Conservation (phyloP, 2,113 vertebrate genomes). For the Cromileptes altivelis region DNA sequence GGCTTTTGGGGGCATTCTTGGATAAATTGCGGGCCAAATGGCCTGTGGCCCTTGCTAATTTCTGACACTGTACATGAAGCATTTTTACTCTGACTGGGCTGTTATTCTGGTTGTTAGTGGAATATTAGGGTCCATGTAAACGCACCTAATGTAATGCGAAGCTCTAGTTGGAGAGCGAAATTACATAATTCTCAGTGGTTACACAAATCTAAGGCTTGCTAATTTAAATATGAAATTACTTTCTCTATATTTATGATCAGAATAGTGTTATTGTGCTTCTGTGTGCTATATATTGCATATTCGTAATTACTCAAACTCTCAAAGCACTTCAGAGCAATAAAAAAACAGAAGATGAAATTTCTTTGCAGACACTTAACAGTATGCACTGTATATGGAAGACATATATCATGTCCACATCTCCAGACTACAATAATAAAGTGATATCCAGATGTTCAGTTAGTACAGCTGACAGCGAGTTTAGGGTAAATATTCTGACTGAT, state of each 20-base stretch:
- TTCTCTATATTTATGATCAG: not conserved
- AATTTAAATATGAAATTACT: not conserved
- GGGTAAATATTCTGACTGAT: not conserved
- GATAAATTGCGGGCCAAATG: too few relatives aligned
- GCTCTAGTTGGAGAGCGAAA: not conserved
- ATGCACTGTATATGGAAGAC: not conserved
- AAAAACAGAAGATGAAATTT: conserved; percentile 8
- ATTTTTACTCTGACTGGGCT: too few relatives aligned
- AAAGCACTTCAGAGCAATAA: conserved; percentile 13
- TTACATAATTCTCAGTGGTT: not conserved
- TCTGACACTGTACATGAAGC: too few relatives aligned
- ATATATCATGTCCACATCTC: not conserved
- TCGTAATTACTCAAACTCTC: conserved; percentile 15
- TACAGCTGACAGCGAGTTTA: conserved; percentile 15
- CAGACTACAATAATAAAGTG: not conserved
- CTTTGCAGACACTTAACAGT: not conserved
- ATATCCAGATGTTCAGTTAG: conserved; percentile 22
- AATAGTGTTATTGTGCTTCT: conserved; percentile 7
- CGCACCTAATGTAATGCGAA: conserved; percentile 12
- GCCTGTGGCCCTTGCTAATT: too few relatives aligned
- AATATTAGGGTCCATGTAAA: too few relatives aligned
- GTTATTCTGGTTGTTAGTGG: too few relatives aligned
- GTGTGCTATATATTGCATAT: not conserved
- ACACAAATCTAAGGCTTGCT: conserved; percentile 13
- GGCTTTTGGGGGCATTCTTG: too few relatives aligned